phyloP scores from a whole-genome alignment of 1,140 invertebrate species.

The Elysia chlorotica region DNA sequence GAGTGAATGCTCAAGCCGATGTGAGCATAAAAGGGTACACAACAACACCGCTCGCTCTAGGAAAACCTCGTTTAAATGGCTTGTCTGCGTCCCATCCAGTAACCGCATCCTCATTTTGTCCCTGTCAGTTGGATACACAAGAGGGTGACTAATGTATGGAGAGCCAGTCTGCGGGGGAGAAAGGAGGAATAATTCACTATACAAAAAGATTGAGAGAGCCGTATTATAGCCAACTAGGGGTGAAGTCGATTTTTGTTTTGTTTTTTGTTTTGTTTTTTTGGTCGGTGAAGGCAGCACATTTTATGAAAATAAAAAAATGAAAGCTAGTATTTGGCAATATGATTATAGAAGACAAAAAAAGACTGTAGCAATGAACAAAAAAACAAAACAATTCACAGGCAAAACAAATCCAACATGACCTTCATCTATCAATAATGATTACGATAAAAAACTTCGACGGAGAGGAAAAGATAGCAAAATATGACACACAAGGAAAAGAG shows the following conservation, averaged over 20 bases:
- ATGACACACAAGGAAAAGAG: too few relatives aligned
- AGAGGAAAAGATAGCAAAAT: too few relatives aligned
- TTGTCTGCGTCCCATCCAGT: too few relatives aligned
- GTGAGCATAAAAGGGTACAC: too few relatives aligned
- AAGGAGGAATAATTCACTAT: background rate
- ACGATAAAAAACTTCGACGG: background rate
- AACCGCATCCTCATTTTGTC: too few relatives aligned
- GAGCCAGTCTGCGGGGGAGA: background rate
- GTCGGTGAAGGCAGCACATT: background rate
- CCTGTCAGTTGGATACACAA: background rate
- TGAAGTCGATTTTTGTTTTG: too few relatives aligned
- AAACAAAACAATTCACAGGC: background rate
- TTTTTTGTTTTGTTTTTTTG: too few relatives aligned
- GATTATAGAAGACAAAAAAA: background rate
- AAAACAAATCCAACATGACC: background rate
- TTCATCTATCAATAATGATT: background rate
- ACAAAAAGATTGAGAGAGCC: background rate
- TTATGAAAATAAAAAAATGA: background rate
- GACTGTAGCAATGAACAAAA: too few relatives aligned
- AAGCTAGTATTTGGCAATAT: background rate
- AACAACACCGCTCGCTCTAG: too few relatives aligned
- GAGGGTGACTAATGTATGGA: background rate
- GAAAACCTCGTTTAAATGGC: too few relatives aligned
- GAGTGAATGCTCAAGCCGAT: too few relatives aligned
- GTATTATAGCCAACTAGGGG: background rate